Evolutionary conservation across 2,113 vertebrate species (phyloP).

Genomic region (Eptesicus fuscus): DNA sequence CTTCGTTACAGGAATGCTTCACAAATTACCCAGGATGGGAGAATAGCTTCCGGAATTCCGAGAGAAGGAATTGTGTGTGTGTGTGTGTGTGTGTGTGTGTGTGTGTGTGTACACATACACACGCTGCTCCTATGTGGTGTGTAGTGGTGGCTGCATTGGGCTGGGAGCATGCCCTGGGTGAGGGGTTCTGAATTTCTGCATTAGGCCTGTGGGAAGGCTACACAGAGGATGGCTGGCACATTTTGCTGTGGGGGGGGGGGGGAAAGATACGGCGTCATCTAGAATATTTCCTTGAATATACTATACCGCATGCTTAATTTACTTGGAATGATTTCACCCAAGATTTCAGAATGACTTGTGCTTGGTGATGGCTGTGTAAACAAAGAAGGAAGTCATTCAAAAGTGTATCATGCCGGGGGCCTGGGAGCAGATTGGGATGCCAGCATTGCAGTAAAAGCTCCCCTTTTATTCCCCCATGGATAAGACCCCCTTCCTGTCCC

Average conservation of each 20-base stretch:
- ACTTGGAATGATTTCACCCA: not conserved
- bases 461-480: not conserved
- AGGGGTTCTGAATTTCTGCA: not conserved
- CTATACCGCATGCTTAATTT: not conserved
- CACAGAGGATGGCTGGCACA: not conserved
- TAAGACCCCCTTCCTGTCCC: not conserved
- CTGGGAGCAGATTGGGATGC: not conserved
- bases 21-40: not conserved
- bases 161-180: accelerated
- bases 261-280: not conserved
- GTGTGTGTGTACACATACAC: not conserved
- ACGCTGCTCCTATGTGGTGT: accelerated
- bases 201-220: not conserved
- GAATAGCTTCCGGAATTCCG: not conserved
- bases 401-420: not conserved
- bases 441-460: not conserved
- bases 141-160: accelerated
- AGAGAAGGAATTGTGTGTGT: not conserved
- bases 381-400: not conserved
- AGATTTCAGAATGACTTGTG: not conserved
- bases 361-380: not conserved
- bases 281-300: not conserved
- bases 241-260: not conserved
- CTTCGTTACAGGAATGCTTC: accelerated
- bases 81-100: accelerated